These are phyloP conservation scores for Microcebus jonahi DNA, from an alignment of 2,113 vertebrate species.

Conservation along the genomic window DNA sequence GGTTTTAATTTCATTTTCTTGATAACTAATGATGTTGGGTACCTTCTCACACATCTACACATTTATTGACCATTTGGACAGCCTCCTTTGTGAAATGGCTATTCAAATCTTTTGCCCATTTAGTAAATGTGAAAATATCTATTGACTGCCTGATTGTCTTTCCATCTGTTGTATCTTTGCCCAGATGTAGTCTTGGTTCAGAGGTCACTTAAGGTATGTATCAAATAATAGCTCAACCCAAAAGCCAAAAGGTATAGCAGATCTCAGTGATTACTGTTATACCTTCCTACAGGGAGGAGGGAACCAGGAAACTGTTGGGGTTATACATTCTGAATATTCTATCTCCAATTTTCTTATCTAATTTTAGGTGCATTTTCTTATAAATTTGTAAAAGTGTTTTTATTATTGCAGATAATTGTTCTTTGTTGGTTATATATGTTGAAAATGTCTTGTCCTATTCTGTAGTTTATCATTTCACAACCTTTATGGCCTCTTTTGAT, in stretches of 20 bases:
- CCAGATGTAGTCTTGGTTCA: background rate
- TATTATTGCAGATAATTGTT: background rate
- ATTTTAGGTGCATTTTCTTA: constrained; percentile 33
- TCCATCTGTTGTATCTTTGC: constrained; percentile 21
- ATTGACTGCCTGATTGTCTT: background rate
- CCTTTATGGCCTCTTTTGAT: constrained; percentile 26
- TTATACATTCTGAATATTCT: constrained; percentile 39
- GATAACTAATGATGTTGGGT: background rate
- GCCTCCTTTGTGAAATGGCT: constrained; percentile 39
- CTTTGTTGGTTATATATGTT: constrained; percentile 20
- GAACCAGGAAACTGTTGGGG: background rate
- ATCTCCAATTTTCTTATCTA: background rate
- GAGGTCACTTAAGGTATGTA: background rate
- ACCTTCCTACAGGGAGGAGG: background rate
- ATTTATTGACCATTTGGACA: background rate
- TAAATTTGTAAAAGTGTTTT: constrained; percentile 11
- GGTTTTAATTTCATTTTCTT: constrained; percentile 51
- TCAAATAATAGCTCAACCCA: background rate
- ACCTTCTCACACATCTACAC: background rate
- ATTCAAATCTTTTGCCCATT: background rate
- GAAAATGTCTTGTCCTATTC: constrained; percentile 8
- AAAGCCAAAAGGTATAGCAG: background rate
- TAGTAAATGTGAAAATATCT: constrained; percentile 48
- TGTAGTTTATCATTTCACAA: constrained; percentile 9
- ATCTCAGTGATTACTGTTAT: background rate